Conservation (phyloP, 2,113 vertebrate genomes). For the Electrona antarctica region DNA sequence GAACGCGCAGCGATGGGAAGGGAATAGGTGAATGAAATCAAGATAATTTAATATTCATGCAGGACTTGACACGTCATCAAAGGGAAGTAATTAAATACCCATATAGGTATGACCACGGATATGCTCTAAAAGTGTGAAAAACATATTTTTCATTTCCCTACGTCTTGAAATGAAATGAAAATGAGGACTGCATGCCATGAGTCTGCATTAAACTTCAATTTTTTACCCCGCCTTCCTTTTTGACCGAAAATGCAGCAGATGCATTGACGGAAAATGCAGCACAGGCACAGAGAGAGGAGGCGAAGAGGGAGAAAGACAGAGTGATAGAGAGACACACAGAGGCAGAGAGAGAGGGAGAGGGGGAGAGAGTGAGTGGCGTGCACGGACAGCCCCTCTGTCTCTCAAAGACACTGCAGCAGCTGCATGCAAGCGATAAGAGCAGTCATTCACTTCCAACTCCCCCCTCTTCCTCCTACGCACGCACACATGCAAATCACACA, state of each 20-base stretch:
- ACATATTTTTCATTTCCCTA: too few species aligned
- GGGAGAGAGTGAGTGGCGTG: slow-evolving; percentile 67
- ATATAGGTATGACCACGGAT: too few species aligned
- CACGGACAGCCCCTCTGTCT: slow-evolving; percentile 74
- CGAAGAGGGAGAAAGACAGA: background rate
- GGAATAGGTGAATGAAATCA: too few species aligned
- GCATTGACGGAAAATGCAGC: slow-evolving; percentile 46
- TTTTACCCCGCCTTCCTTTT: slow-evolving; percentile 16
- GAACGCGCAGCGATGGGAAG: too few species aligned
- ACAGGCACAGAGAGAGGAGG: slow-evolving; percentile 35
- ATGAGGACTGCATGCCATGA: slow-evolving; percentile 41
- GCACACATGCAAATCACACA: slow-evolving; percentile 32
- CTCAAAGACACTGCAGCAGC: slow-evolving; percentile 78
- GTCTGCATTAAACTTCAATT: slow-evolving; percentile 57
- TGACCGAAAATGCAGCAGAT: background rate
- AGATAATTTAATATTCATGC: too few species aligned
- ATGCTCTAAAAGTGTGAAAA: too few species aligned
- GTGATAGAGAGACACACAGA: background rate
- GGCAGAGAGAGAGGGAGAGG: background rate
- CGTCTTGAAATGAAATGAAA: slow-evolving; percentile 19
- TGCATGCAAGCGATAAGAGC: slow-evolving; percentile 79
- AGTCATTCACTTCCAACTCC: slow-evolving; percentile 71
- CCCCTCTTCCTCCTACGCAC: slow-evolving; percentile 59
- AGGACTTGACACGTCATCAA: too few species aligned
- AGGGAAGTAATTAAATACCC: too few species aligned